Base-by-base conservation (phyloP, 2,113 vertebrate genomes). In the Microcebus jonahi region DNA sequence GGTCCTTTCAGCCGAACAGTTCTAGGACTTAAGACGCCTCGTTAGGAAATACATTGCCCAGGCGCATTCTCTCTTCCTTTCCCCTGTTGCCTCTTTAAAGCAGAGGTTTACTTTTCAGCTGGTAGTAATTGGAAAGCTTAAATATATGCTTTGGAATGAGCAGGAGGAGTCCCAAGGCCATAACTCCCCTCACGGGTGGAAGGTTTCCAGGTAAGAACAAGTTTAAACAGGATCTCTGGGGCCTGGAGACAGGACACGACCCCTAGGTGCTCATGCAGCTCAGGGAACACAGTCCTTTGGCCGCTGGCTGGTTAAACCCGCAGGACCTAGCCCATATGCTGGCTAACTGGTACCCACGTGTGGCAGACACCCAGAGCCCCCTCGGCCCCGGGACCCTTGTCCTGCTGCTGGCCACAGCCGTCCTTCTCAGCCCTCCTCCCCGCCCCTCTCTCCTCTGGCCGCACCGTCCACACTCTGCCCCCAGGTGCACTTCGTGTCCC, bases 61-160 rank as follows among this genome's bases (percentile, higher is more conserved):
- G 29, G 65, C 53, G 42, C 53, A 1, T 48, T 48, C 20, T 21
- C 15, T 61, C 57, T 81, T 55, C 50, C 39, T 87, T 79, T 81
- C 50, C 90, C 34, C n/a, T 17, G 25, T 39, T 53, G 39, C 89
- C 34, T 76, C 75, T 86, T 39, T 70, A 65, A 91, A 61, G 39
- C 27, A 31, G 39, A 39, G 53, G 48, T 79, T 79, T 94, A 15
- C 73, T 96, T 92, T 67, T 91, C 91, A 59, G 53, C 48, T 39
- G 9, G 48, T 57, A 65, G 53, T 96, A 68, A 73, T 45, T 79
- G 39, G 68, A 71, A 96, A 79, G 61, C 67, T 90, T 90, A 68
- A 57, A 21, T 17, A 57, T 67, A 7, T 81, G 88, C 83, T 88
- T 25, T 94, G 73, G 91, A 88, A 23, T 3, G 87, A 79, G 39